Evolutionary conservation across 2,113 vertebrate species (phyloP).

Genomic region (Prochilodus magdalenae): DNA sequence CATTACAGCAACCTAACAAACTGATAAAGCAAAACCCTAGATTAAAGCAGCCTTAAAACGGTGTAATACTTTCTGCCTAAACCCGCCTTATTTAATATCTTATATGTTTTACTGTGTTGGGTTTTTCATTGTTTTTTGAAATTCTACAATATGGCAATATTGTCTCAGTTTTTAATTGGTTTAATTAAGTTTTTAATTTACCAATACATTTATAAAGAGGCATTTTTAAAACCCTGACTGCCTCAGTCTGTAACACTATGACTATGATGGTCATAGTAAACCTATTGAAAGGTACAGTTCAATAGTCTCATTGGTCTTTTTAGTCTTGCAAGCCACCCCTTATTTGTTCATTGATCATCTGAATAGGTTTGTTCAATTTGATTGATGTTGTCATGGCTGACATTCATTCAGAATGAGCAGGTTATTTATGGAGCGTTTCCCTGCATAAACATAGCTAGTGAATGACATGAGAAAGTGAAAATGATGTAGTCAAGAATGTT

Average conservation of each 20-base stretch:
- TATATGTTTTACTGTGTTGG: neutral
- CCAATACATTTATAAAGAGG: too few relatives aligned
- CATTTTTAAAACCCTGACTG: too few relatives aligned
- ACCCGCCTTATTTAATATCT: neutral
- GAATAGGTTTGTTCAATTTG: neutral
- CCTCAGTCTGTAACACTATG: too few relatives aligned
- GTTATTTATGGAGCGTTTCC: neutral
- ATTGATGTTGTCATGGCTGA: neutral
- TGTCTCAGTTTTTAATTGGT: too few relatives aligned
- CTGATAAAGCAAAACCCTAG: neutral
- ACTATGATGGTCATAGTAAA: too few relatives aligned
- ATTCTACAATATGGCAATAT: neutral
- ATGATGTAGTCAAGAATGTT: neutral
- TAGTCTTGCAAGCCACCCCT: neutral
- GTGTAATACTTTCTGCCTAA: neutral
- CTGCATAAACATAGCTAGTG: neutral
- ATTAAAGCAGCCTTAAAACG: too few relatives aligned
- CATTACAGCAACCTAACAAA: neutral
- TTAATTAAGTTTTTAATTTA: too few relatives aligned
- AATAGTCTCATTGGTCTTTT: too few relatives aligned
- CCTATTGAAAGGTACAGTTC: too few relatives aligned
- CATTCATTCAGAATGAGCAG: neutral
- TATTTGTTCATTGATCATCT: neutral
- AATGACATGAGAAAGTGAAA: conserved; percentile 12
- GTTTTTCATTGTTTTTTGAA: neutral